Evolutionary conservation across 2,888 invertebrate species (phyloP).

Genomic region (Acleris cristana): DNA sequence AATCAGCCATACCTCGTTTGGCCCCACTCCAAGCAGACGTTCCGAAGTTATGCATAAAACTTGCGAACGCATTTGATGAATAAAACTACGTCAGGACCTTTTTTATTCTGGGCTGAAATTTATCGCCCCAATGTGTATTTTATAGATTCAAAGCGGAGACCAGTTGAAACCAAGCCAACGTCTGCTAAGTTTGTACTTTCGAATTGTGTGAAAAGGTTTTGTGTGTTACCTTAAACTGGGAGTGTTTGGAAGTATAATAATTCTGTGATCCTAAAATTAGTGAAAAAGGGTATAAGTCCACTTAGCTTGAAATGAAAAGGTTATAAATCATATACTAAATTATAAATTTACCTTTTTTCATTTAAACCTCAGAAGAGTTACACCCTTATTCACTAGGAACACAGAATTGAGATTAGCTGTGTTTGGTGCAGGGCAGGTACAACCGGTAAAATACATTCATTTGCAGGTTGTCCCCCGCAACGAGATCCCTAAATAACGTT

Average conservation of each 20-base stretch:
- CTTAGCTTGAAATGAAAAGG: too few relatives aligned
- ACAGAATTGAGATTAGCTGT: too few relatives aligned
- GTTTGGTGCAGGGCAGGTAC: too few relatives aligned
- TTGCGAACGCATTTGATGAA: slow-evolving; percentile 65
- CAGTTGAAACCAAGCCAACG: slow-evolving; percentile 57
- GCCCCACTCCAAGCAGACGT: slow-evolving; percentile 67
- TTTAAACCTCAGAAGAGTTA: too few relatives aligned
- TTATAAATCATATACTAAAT: too few relatives aligned
- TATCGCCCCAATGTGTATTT: slow-evolving; percentile 63
- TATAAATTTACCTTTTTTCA: too few relatives aligned
- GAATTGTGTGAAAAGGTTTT: slow-evolving; percentile 50
- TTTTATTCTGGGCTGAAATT: slow-evolving; percentile 57
- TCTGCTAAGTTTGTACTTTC: slow-evolving; percentile 58
- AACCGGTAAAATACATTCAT: too few relatives aligned
- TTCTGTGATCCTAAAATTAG: too few relatives aligned
- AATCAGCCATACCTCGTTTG: slow-evolving; percentile 54
- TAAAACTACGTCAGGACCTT: slow-evolving; percentile 58
- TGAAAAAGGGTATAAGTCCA: neutral
- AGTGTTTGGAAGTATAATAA: slow-evolving; percentile 4
- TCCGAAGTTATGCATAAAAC: slow-evolving; percentile 66
- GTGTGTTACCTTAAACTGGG: slow-evolving; percentile 27
- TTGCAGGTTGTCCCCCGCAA: too few relatives aligned
- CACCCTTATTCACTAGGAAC: too few relatives aligned
- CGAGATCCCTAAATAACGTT: too few relatives aligned
- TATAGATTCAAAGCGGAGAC: slow-evolving; percentile 53